A percentile compares a stretch with the other conserved stretches of the same genome.
phyloP scores from a whole-genome alignment of 2,113 vertebrate genomes.

The Acanthochromis polyacanthus region DNA sequence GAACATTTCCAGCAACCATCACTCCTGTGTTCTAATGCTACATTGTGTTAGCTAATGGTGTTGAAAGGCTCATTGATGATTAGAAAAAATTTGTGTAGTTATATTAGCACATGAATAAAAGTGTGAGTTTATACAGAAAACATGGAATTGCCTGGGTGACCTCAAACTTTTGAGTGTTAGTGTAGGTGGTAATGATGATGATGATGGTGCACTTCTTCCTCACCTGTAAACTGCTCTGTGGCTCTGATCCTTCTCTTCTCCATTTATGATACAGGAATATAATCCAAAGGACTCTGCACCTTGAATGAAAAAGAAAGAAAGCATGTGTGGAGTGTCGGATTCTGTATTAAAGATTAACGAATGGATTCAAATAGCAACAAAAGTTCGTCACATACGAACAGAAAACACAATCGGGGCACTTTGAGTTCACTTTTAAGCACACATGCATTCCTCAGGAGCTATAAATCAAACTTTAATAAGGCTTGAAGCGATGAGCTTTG shows the following conservation, averaged over 20 bases:
- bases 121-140: too few species aligned
- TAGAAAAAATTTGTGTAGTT: too few species aligned
- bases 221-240: constrained; percentile 97
- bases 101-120: too few species aligned
- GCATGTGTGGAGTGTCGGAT: background rate
- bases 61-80: too few species aligned
- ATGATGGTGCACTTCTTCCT: constrained; percentile 76
- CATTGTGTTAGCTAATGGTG: too few species aligned
- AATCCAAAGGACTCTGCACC: constrained; percentile 97
- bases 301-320: constrained; percentile 45
- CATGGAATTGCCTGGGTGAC: too few species aligned
- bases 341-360: background rate
- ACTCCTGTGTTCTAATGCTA: too few species aligned
- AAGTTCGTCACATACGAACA: background rate
- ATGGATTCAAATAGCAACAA: background rate
- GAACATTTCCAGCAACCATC: too few species aligned
- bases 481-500: constrained; percentile 39
- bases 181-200: background rate
- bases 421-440: constrained; percentile 5
- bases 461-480: constrained; percentile 46
- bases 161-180: too few species aligned
- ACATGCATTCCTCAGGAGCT: background rate
- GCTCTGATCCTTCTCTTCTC: constrained; percentile 95
- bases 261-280: constrained; percentile 95
- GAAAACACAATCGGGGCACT: background rate